A percentile compares a stretch with the other conserved stretches of the same genome.
Evolutionary conservation across 2,888 invertebrate species (phyloP).

Genomic region (Tipula lateralis): DNA sequence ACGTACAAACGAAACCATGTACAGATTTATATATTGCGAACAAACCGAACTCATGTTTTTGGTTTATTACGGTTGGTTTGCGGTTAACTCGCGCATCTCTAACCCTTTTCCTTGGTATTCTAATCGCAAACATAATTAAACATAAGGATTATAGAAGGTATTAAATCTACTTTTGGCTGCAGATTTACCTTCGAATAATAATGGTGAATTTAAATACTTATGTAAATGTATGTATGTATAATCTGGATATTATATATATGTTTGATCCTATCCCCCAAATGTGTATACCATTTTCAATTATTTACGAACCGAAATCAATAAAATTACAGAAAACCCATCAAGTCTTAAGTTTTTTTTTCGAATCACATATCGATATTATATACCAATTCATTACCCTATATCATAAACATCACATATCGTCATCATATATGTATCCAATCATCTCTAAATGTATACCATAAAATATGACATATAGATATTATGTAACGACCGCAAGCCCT

Average conservation of each 20-base stretch:
- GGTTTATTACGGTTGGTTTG: not conserved
- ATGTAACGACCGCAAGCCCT: not conserved
- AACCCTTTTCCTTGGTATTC: not conserved
- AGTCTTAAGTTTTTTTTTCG: not conserved
- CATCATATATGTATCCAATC: not conserved
- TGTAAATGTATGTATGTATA: not conserved
- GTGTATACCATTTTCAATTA: not conserved
- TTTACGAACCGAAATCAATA: conserved; percentile 19
- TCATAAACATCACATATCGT: not conserved
- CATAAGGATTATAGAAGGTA: not conserved
- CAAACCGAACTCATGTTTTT: not conserved
- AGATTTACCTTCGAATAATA: not conserved
- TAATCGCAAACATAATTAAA: not conserved
- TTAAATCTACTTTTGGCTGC: not conserved
- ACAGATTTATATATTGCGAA: not conserved
- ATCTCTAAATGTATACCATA: not conserved
- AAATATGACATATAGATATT: not conserved
- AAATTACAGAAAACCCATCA: not conserved
- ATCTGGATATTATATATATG: not conserved
- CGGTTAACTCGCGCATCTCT: not conserved
- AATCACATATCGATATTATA: not conserved
- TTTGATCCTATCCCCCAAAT: not conserved
- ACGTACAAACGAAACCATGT: not conserved
- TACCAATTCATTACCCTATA: not conserved
- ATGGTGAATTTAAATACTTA: too few species aligned